These are phyloP conservation scores for Champsocephalus gunnari DNA, from an alignment of 2,797 vertebrate species.

Conservation along the genomic window DNA sequence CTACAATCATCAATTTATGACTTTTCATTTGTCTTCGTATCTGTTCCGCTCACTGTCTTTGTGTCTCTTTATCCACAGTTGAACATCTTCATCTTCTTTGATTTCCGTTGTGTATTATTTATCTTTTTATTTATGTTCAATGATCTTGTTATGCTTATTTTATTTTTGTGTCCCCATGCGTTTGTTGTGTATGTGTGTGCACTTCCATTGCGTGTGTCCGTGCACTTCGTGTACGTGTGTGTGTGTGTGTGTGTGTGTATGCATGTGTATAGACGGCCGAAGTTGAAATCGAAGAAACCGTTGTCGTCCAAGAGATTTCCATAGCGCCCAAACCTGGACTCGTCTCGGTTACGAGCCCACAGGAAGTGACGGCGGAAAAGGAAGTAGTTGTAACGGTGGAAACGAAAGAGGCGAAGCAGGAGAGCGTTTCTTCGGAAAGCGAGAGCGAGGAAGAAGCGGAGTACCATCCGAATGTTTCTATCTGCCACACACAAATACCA, in stretches of 20 bases:
- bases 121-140: conserved; percentile 79
- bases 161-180: conserved; percentile 80
- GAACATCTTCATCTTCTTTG: conserved; percentile 25
- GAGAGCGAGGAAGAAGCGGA: conserved; percentile 95
- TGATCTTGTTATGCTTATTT: conserved; percentile 83
- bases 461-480: conserved; percentile 87
- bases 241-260: conserved; percentile 68
- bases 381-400: conserved; percentile 46
- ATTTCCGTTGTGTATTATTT: conserved; percentile 43
- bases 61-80: conserved; percentile 39
- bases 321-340: conserved; percentile 79
- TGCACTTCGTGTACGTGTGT: conserved; percentile 62
- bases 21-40: conserved; percentile 2
- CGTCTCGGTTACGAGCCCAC: conserved; percentile 37
- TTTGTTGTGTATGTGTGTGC: conserved; percentile 74
- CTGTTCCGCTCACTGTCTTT: conserved; percentile 29
- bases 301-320: conserved; percentile 90
- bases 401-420: conserved; percentile 41
- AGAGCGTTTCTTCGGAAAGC: conserved; percentile 86
- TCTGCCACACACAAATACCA: conserved; percentile 86
- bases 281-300: conserved; percentile 93
- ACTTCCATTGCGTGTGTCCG: conserved; percentile 71
- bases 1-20: conserved; percentile 3
- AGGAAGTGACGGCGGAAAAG: conserved; percentile 45
- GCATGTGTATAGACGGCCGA: conserved; percentile 88